Percentiles rank a stretch among this genome's conserved stretches.
Evolutionary conservation across 2,888 invertebrate species (phyloP).

Genomic region (Stenodera caucasica): DNA sequence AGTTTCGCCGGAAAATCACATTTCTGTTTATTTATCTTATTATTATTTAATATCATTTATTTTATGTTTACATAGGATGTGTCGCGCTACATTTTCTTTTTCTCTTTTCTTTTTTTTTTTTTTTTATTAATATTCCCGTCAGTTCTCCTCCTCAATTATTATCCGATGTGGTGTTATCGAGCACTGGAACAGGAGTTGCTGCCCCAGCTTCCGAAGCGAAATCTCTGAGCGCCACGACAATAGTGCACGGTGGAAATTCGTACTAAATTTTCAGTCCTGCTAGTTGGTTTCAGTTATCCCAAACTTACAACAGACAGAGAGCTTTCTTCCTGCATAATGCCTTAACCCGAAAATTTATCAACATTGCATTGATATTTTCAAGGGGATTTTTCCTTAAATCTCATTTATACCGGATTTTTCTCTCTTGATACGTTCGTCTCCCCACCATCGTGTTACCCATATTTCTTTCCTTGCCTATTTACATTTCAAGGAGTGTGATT

Average conservation of each 20-base stretch:
- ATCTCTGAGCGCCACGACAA: neutral
- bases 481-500: neutral
- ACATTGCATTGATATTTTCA: neutral
- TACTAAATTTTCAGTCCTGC: slow-evolving; percentile 1
- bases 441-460: neutral
- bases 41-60: neutral
- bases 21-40: neutral
- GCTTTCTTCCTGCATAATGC: too few species aligned
- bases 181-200: slow-evolving; percentile 2
- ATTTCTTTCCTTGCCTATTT: slow-evolving; percentile 4
- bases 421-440: too few species aligned
- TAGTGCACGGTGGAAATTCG: neutral
- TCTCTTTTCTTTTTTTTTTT: too few species aligned
- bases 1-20: neutral
- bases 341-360: neutral
- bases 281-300: neutral
- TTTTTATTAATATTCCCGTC: too few species aligned
- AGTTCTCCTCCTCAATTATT: neutral
- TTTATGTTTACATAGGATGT: neutral
- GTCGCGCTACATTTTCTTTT: neutral
- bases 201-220: slow-evolving; percentile 1
- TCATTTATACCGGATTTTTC: too few species aligned
- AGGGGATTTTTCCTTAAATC: neutral
- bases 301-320: too few species aligned
- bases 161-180: neutral